Base-by-base conservation (phyloP, 2,888 invertebrate genomes). In the Sicus ferrugineus region DNA sequence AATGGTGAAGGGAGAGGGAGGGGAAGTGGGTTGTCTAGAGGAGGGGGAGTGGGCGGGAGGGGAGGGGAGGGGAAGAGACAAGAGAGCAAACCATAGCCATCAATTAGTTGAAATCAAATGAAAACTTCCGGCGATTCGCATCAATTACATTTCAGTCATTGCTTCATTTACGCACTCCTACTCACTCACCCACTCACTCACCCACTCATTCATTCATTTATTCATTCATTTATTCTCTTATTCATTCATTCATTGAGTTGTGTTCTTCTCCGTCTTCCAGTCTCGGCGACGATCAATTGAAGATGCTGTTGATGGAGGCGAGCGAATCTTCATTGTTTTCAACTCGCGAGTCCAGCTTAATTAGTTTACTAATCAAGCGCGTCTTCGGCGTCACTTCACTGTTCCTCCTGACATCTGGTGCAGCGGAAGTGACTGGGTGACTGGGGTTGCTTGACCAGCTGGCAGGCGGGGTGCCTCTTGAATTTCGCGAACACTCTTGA, bases 51-150 rank as follows among this genome's bases (percentile, higher is more conserved):
- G n/a, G n/a, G n/a, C n/a, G n/a, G n/a, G n/a, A n/a, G n/a, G n/a
- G n/a, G n/a, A n/a, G n/a, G n/a, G n/a, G n/a, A 14, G 34, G 34
- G 14, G 42, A 42, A 4, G 42, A 16, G 16, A 42, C 23, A 54
- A 1, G 54, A 26, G 19, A 28, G 28, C 28, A 23, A 54, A 26
- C 26, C 54, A 28, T 54, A 56, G 66, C 46, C 56, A 23, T 56
- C 59, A 67, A 59, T 67, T 67, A 59, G 67, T 59, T 48, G 77
- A 76, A 79, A 80, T 80, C 77, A 79, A 79, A 80, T 78, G 77
- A 78, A 78, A 75, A 79, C 81, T 81, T 81, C 81, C 81, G 81
- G 81, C 59, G 67, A 59, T 67, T 67, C 67, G 67, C 67, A 67
- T 67, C 67, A 67, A 59, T 67, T 67, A 67, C 67, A 67, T 19